Evolutionary conservation across 37 sponge, comb jelly and placozoan genomes (phyloP), one percentile per base, ranked within the genome.

Genomic region (Amphimedon queenslandica): DNA sequence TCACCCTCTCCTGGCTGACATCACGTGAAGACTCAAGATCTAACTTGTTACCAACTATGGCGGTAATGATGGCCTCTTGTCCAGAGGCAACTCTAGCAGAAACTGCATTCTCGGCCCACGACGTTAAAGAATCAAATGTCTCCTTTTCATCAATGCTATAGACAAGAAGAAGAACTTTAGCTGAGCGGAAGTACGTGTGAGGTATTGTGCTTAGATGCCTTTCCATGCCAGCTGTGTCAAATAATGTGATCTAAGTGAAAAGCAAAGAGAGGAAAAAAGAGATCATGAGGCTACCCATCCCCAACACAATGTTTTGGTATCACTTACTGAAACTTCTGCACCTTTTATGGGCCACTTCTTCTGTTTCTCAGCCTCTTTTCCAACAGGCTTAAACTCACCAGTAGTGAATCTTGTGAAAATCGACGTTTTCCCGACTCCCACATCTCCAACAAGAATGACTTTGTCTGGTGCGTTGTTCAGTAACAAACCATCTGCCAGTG

Each of bases 221-320:
- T 57, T 90, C 90, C 33, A 90, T 80, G 0, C 90, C 90, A 25
- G 90, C 90, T 39, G 90, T 90, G 64, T 90, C 90, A 34, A 40
- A 90, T 47, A 90, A 53, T 21, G 81, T 90, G 30, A 60, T 60
- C 61, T 60, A 60, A 60, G 21, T 13, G 8, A 13, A 47, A 60
- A 60, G 53, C 8, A 47, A 47, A 13, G 13, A 47, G 8, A 47
- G 53, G 8, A 47, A 47, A 18, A 47, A 47, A 47, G 8, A 13
- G 53, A 47, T 18, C 13, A 47, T 47, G 8, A 13, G 13, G 8
- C 53, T 47, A 60, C 61, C 61, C 61, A 11, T 11, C 24, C 61
- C 61, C 53, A 47, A 13, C 13, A 47, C 8, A 47, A 47, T 18
- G 13, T 18, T 13, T 47, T 47, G 8, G 27, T 30, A 5, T 16